Evolutionary conservation across 2,113 vertebrate species (phyloP), one percentile per base, ranked within the genome.

Genomic region (Corythornis cristatus): DNA sequence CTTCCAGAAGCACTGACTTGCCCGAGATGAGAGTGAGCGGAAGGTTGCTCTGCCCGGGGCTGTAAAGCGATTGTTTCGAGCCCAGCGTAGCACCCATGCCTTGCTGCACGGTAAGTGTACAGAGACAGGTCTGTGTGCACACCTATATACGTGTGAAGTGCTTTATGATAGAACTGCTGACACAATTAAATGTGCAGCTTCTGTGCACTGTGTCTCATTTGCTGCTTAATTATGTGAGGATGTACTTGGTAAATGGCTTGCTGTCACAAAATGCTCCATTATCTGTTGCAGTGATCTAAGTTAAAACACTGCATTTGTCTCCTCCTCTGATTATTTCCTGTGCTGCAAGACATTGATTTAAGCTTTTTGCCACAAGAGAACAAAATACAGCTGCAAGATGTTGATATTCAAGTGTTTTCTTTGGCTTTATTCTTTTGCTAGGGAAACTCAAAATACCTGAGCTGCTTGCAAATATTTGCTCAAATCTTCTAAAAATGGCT

Each of bases 51-150:
- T 95, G 94, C 94, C 89, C 54, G 89, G 70, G 90, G 92, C 89
- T 95, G 58, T 96, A 57, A 94, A 87, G 79, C 82, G 81, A 66
- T 94, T 91, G 86, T 85, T 83, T 42, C 5, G 58, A 94, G 93
- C 91, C 68, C 78, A 68, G 5, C 73, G 0, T 51, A 48, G 6
- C 91, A 89, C 94, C 94, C 96, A 97, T 97, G 97, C 96, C 97
- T 91, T 97, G 97, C 97, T 98, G 97, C 92, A 97, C 96, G 14
- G 97, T 98, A 68, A 97, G 97, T 97, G 86, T 13, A 85, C 68
- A 82, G 54, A 77, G 60, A 25, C n/a, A 71, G 72, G 58, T 92
- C 93, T 4, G 0, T 88, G 23, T 50, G 43, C 53, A 75, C 73
- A 16, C 56, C 19, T 60, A 57, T 70, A 43, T 54, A 2, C 76